Evolutionary conservation across 2,797 vertebrate species (phyloP).

Genomic region (Neosalanx taihuensis): DNA sequence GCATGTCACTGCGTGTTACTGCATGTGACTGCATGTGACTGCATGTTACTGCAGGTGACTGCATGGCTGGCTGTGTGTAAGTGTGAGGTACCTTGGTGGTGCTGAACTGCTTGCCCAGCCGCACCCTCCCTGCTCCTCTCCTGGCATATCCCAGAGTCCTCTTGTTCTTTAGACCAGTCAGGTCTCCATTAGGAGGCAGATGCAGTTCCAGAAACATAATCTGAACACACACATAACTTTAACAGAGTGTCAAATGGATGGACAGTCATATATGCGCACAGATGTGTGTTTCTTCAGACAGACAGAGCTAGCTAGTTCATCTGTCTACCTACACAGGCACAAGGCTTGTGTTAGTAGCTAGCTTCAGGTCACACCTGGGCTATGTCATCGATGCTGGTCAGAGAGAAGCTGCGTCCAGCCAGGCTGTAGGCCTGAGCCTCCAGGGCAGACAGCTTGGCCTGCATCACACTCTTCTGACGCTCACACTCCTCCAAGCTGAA

Average conservation of each 20-base stretch:
- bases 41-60: background rate
- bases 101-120: constrained; percentile 86
- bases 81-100: constrained; percentile 84
- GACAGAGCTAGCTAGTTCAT: background rate
- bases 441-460: constrained; percentile 85
- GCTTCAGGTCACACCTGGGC: constrained; percentile 51
- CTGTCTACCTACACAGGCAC: background rate
- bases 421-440: constrained; percentile 86
- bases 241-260: background rate
- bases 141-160: constrained; percentile 90
- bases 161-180: constrained; percentile 75
- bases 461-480: constrained; percentile 90
- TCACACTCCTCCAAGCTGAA: constrained; percentile 89
- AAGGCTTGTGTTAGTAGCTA: background rate
- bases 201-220: constrained; percentile 93
- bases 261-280: background rate
- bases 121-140: constrained; percentile 69
- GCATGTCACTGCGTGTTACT: no score
- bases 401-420: constrained; percentile 90
- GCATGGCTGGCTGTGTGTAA: background rate
- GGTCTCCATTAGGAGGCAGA: constrained; percentile 86
- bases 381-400: constrained; percentile 90
- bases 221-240: constrained; percentile 52
- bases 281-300: background rate
- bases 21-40: no score